A percentile compares a stretch with the other conserved stretches of the same genome.
Evolutionary conservation across 2,113 vertebrate genomes (phyloP).

Genomic region (Urocitellus parryii): DNA sequence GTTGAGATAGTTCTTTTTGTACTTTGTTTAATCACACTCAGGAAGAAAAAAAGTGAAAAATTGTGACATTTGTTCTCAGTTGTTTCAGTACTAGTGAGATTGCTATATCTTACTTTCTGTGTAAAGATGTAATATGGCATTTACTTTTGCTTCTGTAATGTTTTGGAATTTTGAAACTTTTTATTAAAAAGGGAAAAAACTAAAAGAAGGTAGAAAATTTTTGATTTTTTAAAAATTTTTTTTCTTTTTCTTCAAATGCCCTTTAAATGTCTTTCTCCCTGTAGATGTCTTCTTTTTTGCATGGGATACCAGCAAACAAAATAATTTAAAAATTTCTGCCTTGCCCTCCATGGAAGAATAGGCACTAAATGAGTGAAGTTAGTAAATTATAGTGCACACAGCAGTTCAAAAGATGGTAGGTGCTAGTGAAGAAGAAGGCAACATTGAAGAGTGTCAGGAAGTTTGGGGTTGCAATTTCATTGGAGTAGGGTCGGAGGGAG

Average conservation of each 20-base stretch:
- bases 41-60: neutral
- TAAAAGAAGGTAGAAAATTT: neutral
- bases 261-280: constrained; percentile 19
- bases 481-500: neutral
- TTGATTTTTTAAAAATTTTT: neutral
- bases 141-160: constrained; percentile 22
- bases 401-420: neutral
- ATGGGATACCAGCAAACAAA: neutral
- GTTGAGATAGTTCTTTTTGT: neutral
- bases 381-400: neutral
- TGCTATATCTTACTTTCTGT: neutral
- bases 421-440: neutral
- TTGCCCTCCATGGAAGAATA: neutral
- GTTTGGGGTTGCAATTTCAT: neutral
- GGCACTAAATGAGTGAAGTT: neutral
- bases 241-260: neutral
- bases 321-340: neutral
- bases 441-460: neutral
- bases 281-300: neutral
- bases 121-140: neutral
- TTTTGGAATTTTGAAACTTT: constrained; percentile 48
- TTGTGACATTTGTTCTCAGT: neutral
- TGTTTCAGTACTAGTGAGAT: too few species aligned
- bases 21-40: neutral
- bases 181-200: neutral